These are phyloP conservation scores for Microchirus variegatus DNA, from an alignment of 2,797 vertebrate genomes.

Conservation along the genomic window DNA sequence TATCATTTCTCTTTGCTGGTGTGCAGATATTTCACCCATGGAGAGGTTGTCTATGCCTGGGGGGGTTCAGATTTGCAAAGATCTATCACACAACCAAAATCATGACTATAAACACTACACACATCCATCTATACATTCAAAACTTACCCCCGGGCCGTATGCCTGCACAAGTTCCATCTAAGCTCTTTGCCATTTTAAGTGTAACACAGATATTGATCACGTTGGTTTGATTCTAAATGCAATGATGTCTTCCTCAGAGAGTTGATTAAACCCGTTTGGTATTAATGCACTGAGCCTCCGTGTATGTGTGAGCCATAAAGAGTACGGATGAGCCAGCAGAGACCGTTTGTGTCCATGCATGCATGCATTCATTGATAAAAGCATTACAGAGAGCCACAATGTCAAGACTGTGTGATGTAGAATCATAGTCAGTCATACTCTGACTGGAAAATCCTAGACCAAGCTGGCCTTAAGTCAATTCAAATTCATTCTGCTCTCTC, in stretches of 20 bases:
- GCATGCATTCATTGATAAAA: constrained; percentile 60
- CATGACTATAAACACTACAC: constrained; percentile 50
- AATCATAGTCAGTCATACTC: constrained; percentile 62
- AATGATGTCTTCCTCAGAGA: constrained; percentile 81
- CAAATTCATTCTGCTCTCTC: constrained; percentile 46
- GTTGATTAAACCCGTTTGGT: constrained; percentile 82
- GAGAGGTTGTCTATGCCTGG: constrained; percentile 43
- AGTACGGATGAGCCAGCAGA: constrained; percentile 24
- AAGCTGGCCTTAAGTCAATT: constrained; percentile 63
- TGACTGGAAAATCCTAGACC: constrained; percentile 57
- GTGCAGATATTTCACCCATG: constrained; percentile 46
- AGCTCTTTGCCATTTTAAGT: constrained; percentile 81
- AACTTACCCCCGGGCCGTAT: constrained; percentile 61
- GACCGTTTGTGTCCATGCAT: constrained; percentile 44
- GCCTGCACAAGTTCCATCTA: constrained; percentile 57
- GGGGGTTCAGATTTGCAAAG: constrained; percentile 59
- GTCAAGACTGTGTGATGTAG: constrained; percentile 57
- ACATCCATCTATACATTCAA: constrained; percentile 57
- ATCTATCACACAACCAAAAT: constrained; percentile 66
- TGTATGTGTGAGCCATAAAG: constrained; percentile 15
- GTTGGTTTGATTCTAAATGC: constrained; percentile 83
- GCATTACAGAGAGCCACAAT: constrained; percentile 62
- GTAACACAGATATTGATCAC: constrained; percentile 81
- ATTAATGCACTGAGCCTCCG: constrained; percentile 63
- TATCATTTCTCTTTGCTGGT: constrained; percentile 31